phyloP scores from a whole-genome alignment of 2,113 vertebrate genomes.

The Clarias gariepinus region DNA sequence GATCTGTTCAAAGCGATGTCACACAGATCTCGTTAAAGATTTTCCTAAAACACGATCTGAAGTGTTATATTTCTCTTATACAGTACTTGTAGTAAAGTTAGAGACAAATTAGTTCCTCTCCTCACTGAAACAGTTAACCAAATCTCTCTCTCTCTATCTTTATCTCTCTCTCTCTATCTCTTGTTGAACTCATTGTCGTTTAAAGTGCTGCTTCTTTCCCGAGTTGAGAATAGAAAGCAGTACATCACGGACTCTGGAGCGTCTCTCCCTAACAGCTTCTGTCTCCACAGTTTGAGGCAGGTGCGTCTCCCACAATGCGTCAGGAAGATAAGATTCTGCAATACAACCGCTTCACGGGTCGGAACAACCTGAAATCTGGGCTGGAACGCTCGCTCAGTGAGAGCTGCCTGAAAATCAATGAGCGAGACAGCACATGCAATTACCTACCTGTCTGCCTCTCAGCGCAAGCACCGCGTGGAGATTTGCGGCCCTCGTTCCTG shows the following conservation, averaged over 20 bases:
- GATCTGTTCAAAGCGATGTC: neutral
- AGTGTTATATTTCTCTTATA: neutral
- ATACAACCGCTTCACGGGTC: constrained; percentile 53
- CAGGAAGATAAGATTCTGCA: constrained; percentile 65
- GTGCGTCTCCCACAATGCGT: constrained; percentile 61
- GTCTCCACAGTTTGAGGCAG: constrained; percentile 21
- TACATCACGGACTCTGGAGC: neutral
- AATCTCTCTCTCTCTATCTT: neutral
- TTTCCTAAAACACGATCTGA: neutral
- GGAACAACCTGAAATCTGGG: constrained; percentile 62
- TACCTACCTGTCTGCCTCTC: constrained; percentile 63
- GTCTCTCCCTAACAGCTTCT: constrained; percentile 36
- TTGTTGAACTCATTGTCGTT: neutral
- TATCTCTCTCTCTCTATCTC: neutral
- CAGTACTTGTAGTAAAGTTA: neutral
- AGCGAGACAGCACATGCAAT: constrained; percentile 64
- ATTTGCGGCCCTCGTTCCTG: neutral
- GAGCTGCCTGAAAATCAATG: constrained; percentile 74
- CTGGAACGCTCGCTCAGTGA: constrained; percentile 59
- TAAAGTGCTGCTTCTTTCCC: neutral
- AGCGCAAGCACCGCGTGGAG: neutral
- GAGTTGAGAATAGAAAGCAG: constrained; percentile 3
- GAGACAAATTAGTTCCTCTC: neutral
- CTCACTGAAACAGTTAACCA: neutral
- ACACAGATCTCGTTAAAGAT: neutral